Conservation (phyloP, 2,113 vertebrate genomes). For the Catharus fuscescens region DNA sequence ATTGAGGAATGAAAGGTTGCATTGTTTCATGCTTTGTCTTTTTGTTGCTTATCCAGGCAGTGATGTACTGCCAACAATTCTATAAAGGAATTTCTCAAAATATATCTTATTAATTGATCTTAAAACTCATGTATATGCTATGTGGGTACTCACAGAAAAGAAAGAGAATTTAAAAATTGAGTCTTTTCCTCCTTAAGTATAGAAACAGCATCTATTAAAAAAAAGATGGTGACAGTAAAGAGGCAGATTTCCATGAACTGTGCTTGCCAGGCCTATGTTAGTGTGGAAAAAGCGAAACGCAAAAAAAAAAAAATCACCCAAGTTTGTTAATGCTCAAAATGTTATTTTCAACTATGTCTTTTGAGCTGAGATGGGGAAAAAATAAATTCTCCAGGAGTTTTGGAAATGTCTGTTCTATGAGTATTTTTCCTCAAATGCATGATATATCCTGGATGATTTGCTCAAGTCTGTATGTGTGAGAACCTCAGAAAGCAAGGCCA, state of each 20-base stretch:
- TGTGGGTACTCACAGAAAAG: not conserved
- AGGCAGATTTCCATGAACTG: not conserved
- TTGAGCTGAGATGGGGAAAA: not conserved
- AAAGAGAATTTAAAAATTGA: not conserved
- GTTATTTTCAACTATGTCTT: not conserved
- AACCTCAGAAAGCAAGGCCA: not conserved
- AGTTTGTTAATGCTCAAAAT: not conserved
- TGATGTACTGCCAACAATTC: slow-evolving; percentile 44
- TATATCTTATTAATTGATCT: not conserved
- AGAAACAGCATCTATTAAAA: not conserved
- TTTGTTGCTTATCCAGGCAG: slow-evolving; percentile 9
- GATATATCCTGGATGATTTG: not conserved
- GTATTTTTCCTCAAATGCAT: not conserved
- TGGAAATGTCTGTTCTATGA: not conserved
- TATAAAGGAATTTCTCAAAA: slow-evolving; percentile 25
- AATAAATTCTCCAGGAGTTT: not conserved
- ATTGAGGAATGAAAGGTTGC: slow-evolving; percentile 35
- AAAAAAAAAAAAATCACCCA: rapidly evolving
- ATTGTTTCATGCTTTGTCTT: slow-evolving; percentile 39
- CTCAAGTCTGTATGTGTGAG: not conserved
- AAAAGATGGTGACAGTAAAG: not conserved
- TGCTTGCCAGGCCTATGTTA: not conserved
- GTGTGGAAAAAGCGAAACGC: not conserved
- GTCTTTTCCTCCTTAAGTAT: not conserved
- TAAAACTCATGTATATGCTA: not conserved